phyloP scores from a whole-genome alignment of 1,140 invertebrate genomes.

The Oncopeltus fasciatus region DNA sequence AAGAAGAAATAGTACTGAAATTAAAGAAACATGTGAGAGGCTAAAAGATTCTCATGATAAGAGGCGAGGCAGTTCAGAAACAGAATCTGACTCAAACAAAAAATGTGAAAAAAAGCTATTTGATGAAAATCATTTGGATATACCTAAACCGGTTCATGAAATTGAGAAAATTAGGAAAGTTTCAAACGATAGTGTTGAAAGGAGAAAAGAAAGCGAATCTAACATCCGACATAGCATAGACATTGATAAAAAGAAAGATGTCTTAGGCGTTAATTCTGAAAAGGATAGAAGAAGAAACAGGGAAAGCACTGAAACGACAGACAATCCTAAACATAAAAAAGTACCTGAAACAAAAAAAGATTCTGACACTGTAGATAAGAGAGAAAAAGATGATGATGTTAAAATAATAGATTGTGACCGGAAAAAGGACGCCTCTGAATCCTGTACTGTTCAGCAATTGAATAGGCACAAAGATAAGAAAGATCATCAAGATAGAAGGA shows the following conservation, averaged over 20 bases:
- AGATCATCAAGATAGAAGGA: slow-evolving; percentile 9
- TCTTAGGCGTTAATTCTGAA: slow-evolving; percentile 22
- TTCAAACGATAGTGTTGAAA: slow-evolving; percentile 15
- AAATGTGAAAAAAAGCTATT: slow-evolving; percentile 2
- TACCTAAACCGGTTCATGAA: slow-evolving; percentile 1
- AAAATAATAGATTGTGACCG: neutral
- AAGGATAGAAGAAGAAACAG: slow-evolving; percentile 23
- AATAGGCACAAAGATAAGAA: slow-evolving; percentile 14
- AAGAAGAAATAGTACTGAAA: slow-evolving; percentile 18
- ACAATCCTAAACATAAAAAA: slow-evolving; percentile 24
- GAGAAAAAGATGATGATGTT: slow-evolving; percentile 13
- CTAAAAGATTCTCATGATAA: slow-evolving; percentile 21
- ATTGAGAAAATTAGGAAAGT: slow-evolving; percentile 11
- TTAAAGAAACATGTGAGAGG: slow-evolving; percentile 22
- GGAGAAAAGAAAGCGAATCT: slow-evolving; percentile 18
- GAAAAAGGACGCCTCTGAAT: slow-evolving; percentile 13
- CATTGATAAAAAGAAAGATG: slow-evolving; percentile 23
- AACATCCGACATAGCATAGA: slow-evolving; percentile 18
- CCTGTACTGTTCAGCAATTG: slow-evolving; percentile 3
- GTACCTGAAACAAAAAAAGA: slow-evolving; percentile 24
- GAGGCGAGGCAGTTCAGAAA: slow-evolving; percentile 19
- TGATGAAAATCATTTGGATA: slow-evolving; percentile 8
- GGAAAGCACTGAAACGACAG: slow-evolving; percentile 20
- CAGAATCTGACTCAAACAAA: slow-evolving; percentile 3
- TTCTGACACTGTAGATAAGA: slow-evolving; percentile 10